A percentile compares a stretch with the other conserved stretches of the same genome.
Conservation (phyloP, 2,888 invertebrate genomes). For the Hemicrepidius hirtus region DNA sequence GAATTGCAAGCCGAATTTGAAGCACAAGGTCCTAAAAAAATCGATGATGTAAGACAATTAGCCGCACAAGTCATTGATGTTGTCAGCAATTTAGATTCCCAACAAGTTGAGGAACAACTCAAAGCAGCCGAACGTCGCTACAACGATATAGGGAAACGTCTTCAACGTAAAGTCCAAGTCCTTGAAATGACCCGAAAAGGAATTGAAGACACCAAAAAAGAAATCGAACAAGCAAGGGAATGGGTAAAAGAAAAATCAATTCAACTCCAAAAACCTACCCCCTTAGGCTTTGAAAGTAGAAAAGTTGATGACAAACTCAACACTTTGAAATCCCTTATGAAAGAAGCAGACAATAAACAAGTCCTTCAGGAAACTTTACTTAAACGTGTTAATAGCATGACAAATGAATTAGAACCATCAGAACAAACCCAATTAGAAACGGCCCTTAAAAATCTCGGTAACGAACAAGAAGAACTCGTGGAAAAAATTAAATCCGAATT, state of each 20-base stretch:
- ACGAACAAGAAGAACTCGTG: conserved; percentile 85
- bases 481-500: conserved; percentile 84
- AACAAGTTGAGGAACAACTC: conserved; percentile 92
- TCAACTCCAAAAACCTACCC: conserved; percentile 79
- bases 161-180: conserved; percentile 89
- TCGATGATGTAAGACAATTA: conserved; percentile 82
- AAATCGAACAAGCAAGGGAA: conserved; percentile 85
- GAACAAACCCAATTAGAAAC: conserved; percentile 88
- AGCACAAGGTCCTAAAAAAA: conserved; percentile 81
- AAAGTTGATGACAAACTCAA: conserved; percentile 84
- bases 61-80: conserved; percentile 84
- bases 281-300: conserved; percentile 85
- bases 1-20: conserved; percentile 85
- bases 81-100: conserved; percentile 90
- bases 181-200: conserved; percentile 89
- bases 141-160: conserved; percentile 88
- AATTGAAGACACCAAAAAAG: conserved; percentile 86
- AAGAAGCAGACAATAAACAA: conserved; percentile 90
- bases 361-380: conserved; percentile 88
- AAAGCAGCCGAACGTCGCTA: conserved; percentile 89
- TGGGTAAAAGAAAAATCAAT: conserved; percentile 87
- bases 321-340: conserved; percentile 82
- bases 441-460: conserved; percentile 81
- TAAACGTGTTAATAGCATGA: conserved; percentile 88
- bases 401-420: conserved; percentile 88